Percentiles rank a stretch among this genome's conserved stretches.
These are phyloP conservation scores for Lymantria dispar DNA, from an alignment of 2,888 invertebrate species.

Conservation along the genomic window DNA sequence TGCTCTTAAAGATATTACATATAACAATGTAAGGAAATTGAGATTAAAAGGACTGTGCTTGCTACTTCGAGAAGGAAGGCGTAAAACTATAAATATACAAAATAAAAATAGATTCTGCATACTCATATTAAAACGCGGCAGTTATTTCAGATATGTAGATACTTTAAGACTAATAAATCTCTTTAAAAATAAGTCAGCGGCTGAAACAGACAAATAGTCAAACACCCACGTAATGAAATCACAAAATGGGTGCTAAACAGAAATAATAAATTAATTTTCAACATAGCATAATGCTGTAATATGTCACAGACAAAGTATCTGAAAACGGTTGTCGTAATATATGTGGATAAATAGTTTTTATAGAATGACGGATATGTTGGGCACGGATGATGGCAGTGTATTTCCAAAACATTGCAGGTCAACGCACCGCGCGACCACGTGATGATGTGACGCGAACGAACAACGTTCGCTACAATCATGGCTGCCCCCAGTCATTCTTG, in stretches of 20 bases:
- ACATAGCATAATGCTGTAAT: constrained; percentile 11
- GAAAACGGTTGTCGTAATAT: constrained; percentile 23
- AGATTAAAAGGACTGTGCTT: too few relatives aligned
- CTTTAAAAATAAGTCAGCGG: constrained; percentile 34
- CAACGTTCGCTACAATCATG: constrained; percentile 45
- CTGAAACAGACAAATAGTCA: constrained; percentile 43
- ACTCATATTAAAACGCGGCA: constrained; percentile 20
- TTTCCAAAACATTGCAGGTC: constrained; percentile 77
- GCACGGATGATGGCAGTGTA: constrained; percentile 46
- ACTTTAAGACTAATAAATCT: constrained; percentile 11
- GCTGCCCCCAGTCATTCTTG: constrained; percentile 45
- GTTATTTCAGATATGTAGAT: constrained; percentile 20
- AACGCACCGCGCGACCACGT: constrained; percentile 68
- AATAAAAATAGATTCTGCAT: constrained; percentile 2
- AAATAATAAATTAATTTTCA: constrained; percentile 46
- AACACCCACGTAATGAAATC: constrained; percentile 39
- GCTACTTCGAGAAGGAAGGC: too few relatives aligned
- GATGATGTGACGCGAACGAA: constrained; percentile 60
- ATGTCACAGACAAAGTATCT: background rate
- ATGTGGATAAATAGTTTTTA: constrained; percentile 51
- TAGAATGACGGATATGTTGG: constrained; percentile 48
- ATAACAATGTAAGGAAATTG: too few relatives aligned
- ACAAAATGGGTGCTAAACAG: constrained; percentile 45
- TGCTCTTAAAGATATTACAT: too few relatives aligned
- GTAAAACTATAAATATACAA: too few relatives aligned